Percentiles rank a stretch among this genome's conserved stretches.
Evolutionary conservation across 2,113 vertebrate species (phyloP).

Genomic region (Gymnobelideus leadbeateri): DNA sequence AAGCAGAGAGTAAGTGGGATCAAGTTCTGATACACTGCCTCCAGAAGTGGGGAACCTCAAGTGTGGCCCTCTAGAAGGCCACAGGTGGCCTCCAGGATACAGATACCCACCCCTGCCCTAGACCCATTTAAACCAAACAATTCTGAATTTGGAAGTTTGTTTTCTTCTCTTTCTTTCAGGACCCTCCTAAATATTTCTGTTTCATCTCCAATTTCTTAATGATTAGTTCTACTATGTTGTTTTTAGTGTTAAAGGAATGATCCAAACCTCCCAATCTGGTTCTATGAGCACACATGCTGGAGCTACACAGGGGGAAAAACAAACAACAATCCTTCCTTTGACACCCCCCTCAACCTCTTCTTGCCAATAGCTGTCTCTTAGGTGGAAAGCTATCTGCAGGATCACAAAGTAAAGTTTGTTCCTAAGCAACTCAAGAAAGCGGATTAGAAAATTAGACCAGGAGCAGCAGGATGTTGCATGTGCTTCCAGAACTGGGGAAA

Average conservation of each 20-base stretch:
- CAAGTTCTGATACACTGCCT: not conserved
- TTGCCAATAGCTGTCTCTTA: not conserved
- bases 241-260: not conserved
- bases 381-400: not conserved
- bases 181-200: not conserved
- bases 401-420: not conserved
- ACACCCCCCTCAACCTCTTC: not conserved
- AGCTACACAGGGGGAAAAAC: not conserved
- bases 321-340: not conserved
- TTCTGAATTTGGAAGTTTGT: not conserved
- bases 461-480: not conserved
- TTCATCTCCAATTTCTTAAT: not conserved
- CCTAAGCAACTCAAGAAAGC: not conserved
- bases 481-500: not conserved
- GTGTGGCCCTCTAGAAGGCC: too few species aligned
- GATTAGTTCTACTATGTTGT: not conserved
- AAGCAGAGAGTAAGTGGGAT: not conserved
- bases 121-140: not conserved
- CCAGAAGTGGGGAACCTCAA: too few species aligned
- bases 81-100: too few species aligned
- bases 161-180: not conserved
- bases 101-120: not conserved
- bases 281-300: not conserved
- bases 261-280: not conserved
- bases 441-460: not conserved